These are phyloP conservation scores for Agapornis canus DNA, from an alignment of 2,797 vertebrate species.

Conservation along the genomic window DNA sequence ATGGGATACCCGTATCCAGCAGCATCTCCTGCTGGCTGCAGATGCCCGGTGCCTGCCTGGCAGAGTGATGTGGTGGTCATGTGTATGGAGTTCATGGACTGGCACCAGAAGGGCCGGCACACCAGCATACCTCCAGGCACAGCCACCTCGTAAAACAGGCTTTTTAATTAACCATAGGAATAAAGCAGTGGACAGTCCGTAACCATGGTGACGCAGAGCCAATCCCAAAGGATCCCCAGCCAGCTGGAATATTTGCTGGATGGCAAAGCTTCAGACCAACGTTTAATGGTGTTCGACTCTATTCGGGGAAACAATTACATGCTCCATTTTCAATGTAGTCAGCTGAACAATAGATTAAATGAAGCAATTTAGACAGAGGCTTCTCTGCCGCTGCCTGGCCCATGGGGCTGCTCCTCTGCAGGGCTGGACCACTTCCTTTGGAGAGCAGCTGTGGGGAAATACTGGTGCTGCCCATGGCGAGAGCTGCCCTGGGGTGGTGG, in stretches of 20 bases:
- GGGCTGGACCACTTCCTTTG: not conserved
- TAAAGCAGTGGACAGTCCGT: constrained; percentile 65
- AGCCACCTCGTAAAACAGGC: constrained; percentile 31
- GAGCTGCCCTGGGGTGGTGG: rapidly evolving
- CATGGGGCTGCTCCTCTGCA: not conserved
- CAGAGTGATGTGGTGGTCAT: rapidly evolving
- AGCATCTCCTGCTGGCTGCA: not conserved
- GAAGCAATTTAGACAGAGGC: constrained; percentile 51
- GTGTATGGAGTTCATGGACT: not conserved
- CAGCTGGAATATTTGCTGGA: constrained; percentile 71
- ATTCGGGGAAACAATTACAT: constrained; percentile 72
- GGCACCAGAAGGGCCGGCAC: not conserved
- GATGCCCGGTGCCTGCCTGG: rapidly evolving
- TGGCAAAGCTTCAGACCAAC: constrained; percentile 65
- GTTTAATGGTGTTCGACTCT: constrained; percentile 65
- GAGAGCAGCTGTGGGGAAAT: not conserved
- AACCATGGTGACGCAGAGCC: constrained; percentile 67
- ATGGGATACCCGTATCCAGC: rapidly evolving
- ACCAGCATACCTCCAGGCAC: not conserved
- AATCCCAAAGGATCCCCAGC: constrained; percentile 65
- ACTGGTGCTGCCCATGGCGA: rapidly evolving
- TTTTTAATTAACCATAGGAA: constrained; percentile 67
- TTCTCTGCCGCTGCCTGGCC: not conserved
- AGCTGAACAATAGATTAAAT: constrained; percentile 71
- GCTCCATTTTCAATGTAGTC: constrained; percentile 72